A percentile compares a stretch with the other conserved stretches of the same genome.
Conservation (phyloP, 2,113 vertebrate species). For the Felis catus region F.catus_Fca126_mat1.0 CM031412.1:71518501-71519000, state of each 20-base stretch:
- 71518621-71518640: background rate
- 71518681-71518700: background rate
- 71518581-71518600: background rate
- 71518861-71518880: constrained; percentile 33
- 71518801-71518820: background rate
- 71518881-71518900: background rate
- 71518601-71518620: background rate
- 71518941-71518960: background rate
- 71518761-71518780: background rate
- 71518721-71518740: background rate
- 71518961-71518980: background rate
- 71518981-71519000: background rate
- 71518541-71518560: background rate
- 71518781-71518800: background rate
- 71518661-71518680: constrained; percentile 2
- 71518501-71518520: background rate
- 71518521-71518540: background rate
- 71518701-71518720: background rate
- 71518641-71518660: background rate
- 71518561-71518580: background rate
- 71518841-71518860: background rate
- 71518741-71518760: background rate
- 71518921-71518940: background rate
- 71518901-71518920: background rate
- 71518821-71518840: background rate